A percentile compares a stretch with the other conserved stretches of the same genome.
Evolutionary conservation across 2,113 vertebrate species (phyloP).

Genomic region (Eolophus roseicapilla): DNA sequence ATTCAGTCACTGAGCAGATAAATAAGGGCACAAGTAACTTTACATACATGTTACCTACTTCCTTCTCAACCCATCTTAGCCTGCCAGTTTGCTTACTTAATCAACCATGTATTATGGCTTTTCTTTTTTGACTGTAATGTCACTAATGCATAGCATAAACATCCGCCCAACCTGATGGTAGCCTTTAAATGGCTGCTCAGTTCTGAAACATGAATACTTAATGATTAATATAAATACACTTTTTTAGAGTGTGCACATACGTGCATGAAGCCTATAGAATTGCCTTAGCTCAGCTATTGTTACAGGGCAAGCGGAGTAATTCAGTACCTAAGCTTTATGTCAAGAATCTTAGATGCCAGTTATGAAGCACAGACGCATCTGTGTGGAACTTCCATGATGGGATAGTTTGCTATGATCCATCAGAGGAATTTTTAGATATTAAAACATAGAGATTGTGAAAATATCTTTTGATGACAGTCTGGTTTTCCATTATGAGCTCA

Average conservation of each 20-base stretch:
- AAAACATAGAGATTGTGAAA: constrained; percentile 59
- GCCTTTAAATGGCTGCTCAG: not conserved
- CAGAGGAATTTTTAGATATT: constrained; percentile 62
- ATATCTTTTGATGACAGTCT: constrained; percentile 43
- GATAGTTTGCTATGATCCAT: constrained; percentile 42
- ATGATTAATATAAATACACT: not conserved
- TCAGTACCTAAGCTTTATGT: not conserved
- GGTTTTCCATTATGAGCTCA: constrained; percentile 69
- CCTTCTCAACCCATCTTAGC: not conserved
- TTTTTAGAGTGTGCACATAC: not conserved
- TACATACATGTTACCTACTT: not conserved
- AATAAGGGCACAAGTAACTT: not conserved
- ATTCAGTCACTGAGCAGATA: not conserved
- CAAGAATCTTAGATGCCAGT: not conserved
- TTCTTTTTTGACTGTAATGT: not conserved
- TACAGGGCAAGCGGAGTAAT: not conserved
- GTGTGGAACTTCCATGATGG: constrained; percentile 11
- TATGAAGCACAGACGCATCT: not conserved
- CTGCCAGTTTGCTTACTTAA: not conserved
- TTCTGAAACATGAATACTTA: not conserved
- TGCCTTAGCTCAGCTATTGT: not conserved
- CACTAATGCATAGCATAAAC: not conserved
- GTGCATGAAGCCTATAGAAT: not conserved
- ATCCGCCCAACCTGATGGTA: not conserved
- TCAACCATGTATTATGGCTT: not conserved